A percentile compares a stretch with the other conserved stretches of the same genome.
phyloP scores from a whole-genome alignment of 2,113 vertebrate genomes.

The Prinia subflava region DNA sequence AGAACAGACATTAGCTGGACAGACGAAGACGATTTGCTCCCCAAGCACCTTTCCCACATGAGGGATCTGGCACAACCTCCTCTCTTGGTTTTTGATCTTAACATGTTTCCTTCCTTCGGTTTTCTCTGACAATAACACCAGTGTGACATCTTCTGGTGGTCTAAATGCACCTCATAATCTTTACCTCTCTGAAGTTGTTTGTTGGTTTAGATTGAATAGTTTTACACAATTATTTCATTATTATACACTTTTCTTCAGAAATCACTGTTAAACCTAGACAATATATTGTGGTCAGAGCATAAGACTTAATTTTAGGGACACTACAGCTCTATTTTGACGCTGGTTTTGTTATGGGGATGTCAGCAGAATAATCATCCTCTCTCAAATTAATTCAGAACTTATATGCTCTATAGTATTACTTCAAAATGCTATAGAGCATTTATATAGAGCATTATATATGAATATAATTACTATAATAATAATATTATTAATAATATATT shows the following conservation, averaged over 20 bases:
- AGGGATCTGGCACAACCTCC: neutral
- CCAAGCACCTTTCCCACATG: neutral
- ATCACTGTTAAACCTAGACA: neutral
- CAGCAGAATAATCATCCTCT: neutral
- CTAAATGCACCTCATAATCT: neutral
- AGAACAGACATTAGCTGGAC: neutral
- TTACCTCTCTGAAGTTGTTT: neutral
- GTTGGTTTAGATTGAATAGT: neutral
- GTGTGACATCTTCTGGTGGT: neutral
- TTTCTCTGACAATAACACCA: neutral
- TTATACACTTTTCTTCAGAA: neutral
- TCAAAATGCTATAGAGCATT: too few species aligned
- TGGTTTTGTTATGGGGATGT: neutral
- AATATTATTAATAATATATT: too few species aligned
- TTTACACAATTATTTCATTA: neutral
- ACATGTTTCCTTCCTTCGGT: neutral
- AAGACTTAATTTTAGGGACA: neutral
- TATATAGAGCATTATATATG: too few species aligned
- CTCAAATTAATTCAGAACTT: neutral
- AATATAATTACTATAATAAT: too few species aligned
- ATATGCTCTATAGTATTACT: fast-evolving
- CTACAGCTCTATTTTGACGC: neutral
- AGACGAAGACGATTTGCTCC: neutral
- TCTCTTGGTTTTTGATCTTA: neutral
- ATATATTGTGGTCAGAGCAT: neutral